Conservation (phyloP, 2,797 vertebrate species). For the Clarias pachynema region DNA sequence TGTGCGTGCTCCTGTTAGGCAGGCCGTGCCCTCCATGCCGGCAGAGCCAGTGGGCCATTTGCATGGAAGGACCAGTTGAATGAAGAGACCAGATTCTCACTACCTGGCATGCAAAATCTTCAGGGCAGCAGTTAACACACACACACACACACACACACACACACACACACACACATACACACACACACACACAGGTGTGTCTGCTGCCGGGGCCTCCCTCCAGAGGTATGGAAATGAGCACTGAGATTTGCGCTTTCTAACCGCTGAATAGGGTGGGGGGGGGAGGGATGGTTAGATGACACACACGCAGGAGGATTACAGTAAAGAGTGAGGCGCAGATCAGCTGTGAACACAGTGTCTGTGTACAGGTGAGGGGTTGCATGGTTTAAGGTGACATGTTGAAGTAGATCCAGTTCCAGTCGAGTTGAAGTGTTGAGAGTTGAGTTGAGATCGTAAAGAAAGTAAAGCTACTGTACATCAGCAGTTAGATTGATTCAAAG, state of each 20-base stretch:
- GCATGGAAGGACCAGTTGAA: slow-evolving; percentile 80
- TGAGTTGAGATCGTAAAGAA: background rate
- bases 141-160: slow-evolving; percentile 52
- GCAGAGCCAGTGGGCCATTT: slow-evolving; percentile 71
- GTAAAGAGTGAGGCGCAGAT: slow-evolving; percentile 4
- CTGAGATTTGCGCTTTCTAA: slow-evolving; percentile 70
- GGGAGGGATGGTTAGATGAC: slow-evolving; percentile 25
- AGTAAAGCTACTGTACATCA: no score
- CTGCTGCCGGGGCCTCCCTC: slow-evolving; percentile 53
- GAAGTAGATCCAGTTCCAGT: background rate
- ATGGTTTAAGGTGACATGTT: background rate
- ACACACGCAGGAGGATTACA: slow-evolving; percentile 20
- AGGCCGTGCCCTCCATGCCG: slow-evolving; percentile 67
- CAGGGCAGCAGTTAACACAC: slow-evolving; percentile 77
- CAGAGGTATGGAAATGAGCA: slow-evolving; percentile 71
- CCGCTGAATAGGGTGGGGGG: slow-evolving; percentile 33
- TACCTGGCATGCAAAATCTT: slow-evolving; percentile 81
- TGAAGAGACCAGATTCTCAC: slow-evolving; percentile 75
- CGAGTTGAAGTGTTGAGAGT: slow-evolving; percentile 25
- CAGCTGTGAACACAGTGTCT: slow-evolving; percentile 29
- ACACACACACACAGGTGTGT: slow-evolving; percentile 73
- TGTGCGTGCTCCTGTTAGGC: slow-evolving; percentile 76
- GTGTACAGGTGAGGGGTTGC: background rate
- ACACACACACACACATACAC: slow-evolving; percentile 51
- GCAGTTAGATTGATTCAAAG: background rate